A percentile compares a stretch with the other conserved stretches of the same genome.
Conservation (phyloP, 2,113 vertebrate genomes). For the Pelmatolapia mariae region DNA sequence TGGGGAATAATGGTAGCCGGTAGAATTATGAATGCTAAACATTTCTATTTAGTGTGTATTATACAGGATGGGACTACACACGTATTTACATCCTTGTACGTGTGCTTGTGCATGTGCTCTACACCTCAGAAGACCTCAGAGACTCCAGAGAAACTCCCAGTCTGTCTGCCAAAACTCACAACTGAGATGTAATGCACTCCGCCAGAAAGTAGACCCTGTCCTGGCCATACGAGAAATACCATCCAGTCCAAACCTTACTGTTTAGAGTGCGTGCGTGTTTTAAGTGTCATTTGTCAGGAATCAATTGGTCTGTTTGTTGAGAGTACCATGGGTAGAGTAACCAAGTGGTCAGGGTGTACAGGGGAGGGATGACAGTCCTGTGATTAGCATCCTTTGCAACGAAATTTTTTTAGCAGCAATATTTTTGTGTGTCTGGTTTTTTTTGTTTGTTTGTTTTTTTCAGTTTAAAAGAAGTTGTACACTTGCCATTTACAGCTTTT, state of each 20-base stretch:
- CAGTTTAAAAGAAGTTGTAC: neutral
- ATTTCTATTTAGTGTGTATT: conserved; percentile 32
- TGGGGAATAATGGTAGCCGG: conserved; percentile 39
- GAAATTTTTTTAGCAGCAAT: neutral
- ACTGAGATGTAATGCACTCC: conserved; percentile 49
- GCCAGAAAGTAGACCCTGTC: conserved; percentile 55
- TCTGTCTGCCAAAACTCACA: conserved; percentile 66
- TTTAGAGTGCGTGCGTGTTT: conserved; percentile 9
- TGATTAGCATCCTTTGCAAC: neutral
- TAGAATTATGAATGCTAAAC: conserved; percentile 54
- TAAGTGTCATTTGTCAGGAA: conserved; percentile 10
- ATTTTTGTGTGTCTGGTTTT: neutral
- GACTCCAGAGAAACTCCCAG: conserved; percentile 47
- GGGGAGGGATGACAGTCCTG: conserved; percentile 2
- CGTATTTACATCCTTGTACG: neutral
- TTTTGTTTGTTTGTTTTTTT: rapidly evolving
- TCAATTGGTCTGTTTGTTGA: conserved; percentile 12
- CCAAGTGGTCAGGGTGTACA: conserved; percentile 6
- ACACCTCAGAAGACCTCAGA: conserved; percentile 33
- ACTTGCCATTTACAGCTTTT: neutral
- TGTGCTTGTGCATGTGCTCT: neutral
- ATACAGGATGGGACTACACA: neutral
- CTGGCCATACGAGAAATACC: conserved; percentile 15
- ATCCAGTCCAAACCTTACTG: conserved; percentile 22
- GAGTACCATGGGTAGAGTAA: neutral